These are phyloP conservation scores for Manis pentadactyla DNA, from an alignment of 2,797 vertebrate species.

Conservation along the genomic window DNA sequence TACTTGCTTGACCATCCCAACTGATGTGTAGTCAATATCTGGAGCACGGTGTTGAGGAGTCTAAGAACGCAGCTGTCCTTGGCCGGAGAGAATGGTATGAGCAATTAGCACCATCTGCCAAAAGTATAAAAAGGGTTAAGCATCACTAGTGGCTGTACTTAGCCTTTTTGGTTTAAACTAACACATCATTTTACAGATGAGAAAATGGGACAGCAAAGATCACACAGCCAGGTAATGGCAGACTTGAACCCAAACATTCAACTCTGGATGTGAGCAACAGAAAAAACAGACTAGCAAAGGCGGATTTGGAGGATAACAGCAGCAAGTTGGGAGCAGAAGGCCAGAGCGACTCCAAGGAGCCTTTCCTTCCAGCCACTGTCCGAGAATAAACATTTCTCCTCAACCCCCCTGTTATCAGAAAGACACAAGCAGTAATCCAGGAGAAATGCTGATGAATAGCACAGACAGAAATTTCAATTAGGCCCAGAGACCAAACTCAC, in stretches of 20 bases:
- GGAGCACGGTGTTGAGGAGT: neutral
- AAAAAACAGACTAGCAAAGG: neutral
- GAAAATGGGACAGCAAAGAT: neutral
- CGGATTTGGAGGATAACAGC: neutral
- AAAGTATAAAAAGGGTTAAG: neutral
- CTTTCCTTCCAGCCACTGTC: neutral
- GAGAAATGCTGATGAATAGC: conserved; percentile 56
- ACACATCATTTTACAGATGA: neutral
- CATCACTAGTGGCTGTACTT: neutral
- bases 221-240: neutral
- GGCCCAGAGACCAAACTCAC: neutral
- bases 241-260: neutral
- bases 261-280: neutral
- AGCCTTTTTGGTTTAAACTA: neutral
- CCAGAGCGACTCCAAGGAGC: neutral
- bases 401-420: neutral
- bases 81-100: neutral
- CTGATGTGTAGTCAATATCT: neutral
- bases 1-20: neutral
- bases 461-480: conserved; percentile 45
- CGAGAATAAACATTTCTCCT: conserved; percentile 53
- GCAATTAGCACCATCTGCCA: neutral
- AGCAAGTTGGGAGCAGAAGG: conserved; percentile 7
- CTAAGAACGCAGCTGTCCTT: neutral
- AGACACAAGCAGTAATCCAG: neutral